These are phyloP conservation scores for Pipistrellus pipistrellus DNA, from an alignment of 2,797 vertebrate species.

Conservation along the genomic window DNA sequence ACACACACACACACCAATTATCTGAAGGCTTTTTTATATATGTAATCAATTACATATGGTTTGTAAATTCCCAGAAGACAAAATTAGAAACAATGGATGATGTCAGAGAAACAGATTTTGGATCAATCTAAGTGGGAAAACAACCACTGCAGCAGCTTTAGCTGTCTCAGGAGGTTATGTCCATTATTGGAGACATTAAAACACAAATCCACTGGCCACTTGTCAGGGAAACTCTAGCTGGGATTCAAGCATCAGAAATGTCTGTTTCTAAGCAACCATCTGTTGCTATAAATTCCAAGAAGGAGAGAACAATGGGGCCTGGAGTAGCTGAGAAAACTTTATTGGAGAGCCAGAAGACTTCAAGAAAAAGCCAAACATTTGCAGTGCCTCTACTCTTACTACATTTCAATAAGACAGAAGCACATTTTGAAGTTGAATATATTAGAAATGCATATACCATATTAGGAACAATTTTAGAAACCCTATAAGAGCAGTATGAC, in stretches of 20 bases:
- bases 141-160: not conserved
- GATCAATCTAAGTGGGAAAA: not conserved
- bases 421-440: constrained; percentile 32
- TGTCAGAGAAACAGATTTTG: constrained; percentile 34
- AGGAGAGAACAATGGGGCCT: not conserved
- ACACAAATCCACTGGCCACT: not conserved
- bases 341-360: not conserved
- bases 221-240: constrained; percentile 35
- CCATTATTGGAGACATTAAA: not conserved
- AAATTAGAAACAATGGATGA: constrained; percentile 15
- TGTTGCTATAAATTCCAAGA: constrained; percentile 25
- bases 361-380: not conserved
- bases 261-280: constrained; percentile 24
- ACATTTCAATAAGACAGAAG: not conserved
- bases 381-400: not conserved
- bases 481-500: not conserved
- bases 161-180: not conserved
- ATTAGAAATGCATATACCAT: not conserved
- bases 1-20: not conserved
- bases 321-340: not conserved
- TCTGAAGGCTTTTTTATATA: not conserved
- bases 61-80: constrained; percentile 48
- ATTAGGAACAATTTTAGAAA: not conserved
- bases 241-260: constrained; percentile 6
- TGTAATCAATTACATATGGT: constrained; percentile 42